Evolutionary conservation across 2,797 vertebrate genomes (phyloP).

Genomic region (Aeoliscus strigatus): DNA sequence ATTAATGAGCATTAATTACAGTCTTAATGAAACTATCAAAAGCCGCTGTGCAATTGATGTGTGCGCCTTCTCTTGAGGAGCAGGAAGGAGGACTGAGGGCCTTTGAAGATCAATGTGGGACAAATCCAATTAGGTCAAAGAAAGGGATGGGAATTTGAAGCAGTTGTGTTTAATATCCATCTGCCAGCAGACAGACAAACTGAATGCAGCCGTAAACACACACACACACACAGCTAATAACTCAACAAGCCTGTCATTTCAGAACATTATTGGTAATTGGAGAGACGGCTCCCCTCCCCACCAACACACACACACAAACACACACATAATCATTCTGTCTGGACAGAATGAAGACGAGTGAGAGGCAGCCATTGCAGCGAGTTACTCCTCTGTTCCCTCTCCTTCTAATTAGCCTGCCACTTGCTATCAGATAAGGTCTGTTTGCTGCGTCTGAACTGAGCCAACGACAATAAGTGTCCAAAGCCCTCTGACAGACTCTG

Average conservation of each 20-base stretch:
- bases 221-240: constrained; percentile 33
- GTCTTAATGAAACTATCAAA: constrained; percentile 81
- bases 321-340: constrained; percentile 52
- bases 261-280: constrained; percentile 37
- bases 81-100: constrained; percentile 47
- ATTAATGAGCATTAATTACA: constrained; percentile 82
- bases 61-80: constrained; percentile 64
- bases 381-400: constrained; percentile 34
- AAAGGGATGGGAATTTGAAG: constrained; percentile 68
- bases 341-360: constrained; percentile 44
- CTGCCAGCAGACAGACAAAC: constrained; percentile 51
- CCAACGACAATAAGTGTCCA: constrained; percentile 44
- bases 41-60: constrained; percentile 71
- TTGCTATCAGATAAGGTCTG: constrained; percentile 60
- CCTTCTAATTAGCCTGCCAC: constrained; percentile 55
- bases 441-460: constrained; percentile 38
- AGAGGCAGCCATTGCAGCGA: constrained; percentile 25
- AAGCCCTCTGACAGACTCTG: constrained; percentile 51
- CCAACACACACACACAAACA: too few species aligned
- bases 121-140: constrained; percentile 79
- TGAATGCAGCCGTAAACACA: constrained; percentile 42
- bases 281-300: too few species aligned
- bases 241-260: constrained; percentile 58
- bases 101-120: constrained; percentile 79
- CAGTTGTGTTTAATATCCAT: constrained; percentile 61